These are phyloP conservation scores for Pluvialis apricaria DNA, from an alignment of 2,113 vertebrate genomes.

Conservation along the genomic window DNA sequence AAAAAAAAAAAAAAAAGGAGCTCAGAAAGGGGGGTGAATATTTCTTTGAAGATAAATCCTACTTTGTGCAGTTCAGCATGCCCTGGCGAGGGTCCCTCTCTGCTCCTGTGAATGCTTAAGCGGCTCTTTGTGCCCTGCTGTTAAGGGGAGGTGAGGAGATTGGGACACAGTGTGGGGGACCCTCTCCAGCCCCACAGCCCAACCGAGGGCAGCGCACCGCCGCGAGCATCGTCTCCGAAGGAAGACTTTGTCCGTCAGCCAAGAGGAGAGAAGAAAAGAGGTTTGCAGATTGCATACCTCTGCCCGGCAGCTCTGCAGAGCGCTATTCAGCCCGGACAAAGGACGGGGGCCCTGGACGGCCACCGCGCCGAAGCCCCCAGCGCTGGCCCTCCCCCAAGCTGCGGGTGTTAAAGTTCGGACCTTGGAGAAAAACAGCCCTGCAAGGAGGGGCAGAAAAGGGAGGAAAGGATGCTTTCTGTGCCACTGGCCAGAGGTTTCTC, in stretches of 20 bases:
- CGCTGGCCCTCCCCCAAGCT: not conserved
- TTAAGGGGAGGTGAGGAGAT: not conserved
- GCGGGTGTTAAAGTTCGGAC: not conserved
- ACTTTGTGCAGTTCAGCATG: constrained; percentile 37
- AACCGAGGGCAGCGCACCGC: fast-evolving
- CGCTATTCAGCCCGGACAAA: not conserved
- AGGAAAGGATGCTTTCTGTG: not conserved
- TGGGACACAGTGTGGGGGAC: not conserved
- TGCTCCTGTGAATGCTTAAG: not conserved
- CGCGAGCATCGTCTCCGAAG: not conserved
- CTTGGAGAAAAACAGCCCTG: not conserved
- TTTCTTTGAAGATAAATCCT: constrained; percentile 58
- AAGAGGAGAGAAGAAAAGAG: not conserved
- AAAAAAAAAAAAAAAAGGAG: not conserved
- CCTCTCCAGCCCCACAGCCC: not conserved
- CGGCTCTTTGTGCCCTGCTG: not conserved
- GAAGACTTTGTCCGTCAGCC: not conserved
- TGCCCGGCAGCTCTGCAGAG: not conserved
- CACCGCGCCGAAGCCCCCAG: not conserved
- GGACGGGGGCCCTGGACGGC: not conserved
- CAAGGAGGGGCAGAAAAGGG: not conserved
- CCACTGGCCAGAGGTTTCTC: not conserved
- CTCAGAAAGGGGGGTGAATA: not conserved
- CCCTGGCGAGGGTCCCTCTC: constrained; percentile 10
- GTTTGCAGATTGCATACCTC: not conserved